phyloP scores from a whole-genome alignment of 2,888 invertebrate species.

The Phyllotreta cruciferae region DNA sequence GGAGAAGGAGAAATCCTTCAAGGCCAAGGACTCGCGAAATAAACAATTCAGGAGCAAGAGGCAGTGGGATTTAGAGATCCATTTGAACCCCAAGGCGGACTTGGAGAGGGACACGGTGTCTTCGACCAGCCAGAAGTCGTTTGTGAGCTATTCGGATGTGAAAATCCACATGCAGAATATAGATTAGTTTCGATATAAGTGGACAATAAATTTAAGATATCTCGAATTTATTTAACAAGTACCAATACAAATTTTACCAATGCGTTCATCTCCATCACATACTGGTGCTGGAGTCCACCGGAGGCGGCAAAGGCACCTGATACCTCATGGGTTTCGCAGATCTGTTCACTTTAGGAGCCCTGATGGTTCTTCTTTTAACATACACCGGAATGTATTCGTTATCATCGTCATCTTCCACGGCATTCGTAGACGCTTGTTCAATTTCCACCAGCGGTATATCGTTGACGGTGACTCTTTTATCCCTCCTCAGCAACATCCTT shows the following conservation, averaged over 20 bases:
- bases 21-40: constrained; percentile 38
- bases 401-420: constrained; percentile 36
- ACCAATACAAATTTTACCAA: neutral
- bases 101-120: constrained; percentile 21
- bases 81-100: constrained; percentile 33
- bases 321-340: constrained; percentile 38
- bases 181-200: neutral
- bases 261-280: neutral
- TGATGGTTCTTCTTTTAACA: constrained; percentile 38
- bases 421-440: constrained; percentile 2
- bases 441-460: constrained; percentile 40
- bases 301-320: constrained; percentile 15
- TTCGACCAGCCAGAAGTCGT: constrained; percentile 27
- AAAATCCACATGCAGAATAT: constrained; percentile 15
- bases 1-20: constrained; percentile 37
- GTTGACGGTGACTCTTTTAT: constrained; percentile 12
- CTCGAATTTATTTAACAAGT: no score
- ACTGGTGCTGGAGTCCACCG: neutral
- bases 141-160: constrained; percentile 26
- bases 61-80: constrained; percentile 40
- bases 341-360: constrained; percentile 40
- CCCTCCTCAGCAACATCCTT: constrained; percentile 35
- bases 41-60: constrained; percentile 41
- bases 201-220: constrained; percentile 1
- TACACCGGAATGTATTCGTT: constrained; percentile 43